Conservation (phyloP, 2,888 invertebrate species). For the Notodonta ziczac region DNA sequence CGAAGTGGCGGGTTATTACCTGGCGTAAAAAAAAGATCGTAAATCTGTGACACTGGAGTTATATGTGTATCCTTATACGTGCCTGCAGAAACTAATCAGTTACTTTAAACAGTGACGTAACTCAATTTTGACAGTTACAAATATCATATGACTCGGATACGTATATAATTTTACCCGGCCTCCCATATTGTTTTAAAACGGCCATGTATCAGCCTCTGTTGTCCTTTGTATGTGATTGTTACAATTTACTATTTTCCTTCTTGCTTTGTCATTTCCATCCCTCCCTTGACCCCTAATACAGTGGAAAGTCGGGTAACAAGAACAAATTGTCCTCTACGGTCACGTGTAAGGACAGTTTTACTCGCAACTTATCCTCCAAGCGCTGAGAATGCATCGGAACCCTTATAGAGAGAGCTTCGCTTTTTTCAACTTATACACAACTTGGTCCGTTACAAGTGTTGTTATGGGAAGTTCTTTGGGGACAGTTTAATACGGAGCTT, state of each 20-base stretch:
- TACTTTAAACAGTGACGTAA: no score
- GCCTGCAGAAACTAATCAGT: no score
- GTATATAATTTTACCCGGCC: no score
- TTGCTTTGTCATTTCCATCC: not conserved
- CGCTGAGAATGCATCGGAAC: not conserved
- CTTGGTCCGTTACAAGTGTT: not conserved
- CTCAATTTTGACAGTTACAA: no score
- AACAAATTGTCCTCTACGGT: not conserved
- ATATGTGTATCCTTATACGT: no score
- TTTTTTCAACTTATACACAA: not conserved
- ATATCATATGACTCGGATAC: no score
- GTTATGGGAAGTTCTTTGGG: not conserved
- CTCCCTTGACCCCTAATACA: not conserved
- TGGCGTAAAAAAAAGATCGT: constrained; percentile 1
- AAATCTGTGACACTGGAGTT: not conserved
- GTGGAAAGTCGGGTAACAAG: not conserved
- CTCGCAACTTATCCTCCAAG: not conserved
- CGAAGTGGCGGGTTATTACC: not conserved
- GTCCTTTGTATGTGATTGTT: no score
- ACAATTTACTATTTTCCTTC: no score
- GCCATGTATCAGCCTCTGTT: no score
- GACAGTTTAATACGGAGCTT: not conserved
- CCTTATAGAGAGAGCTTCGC: not conserved
- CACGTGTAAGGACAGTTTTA: not conserved
- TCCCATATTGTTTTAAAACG: no score